Percentiles rank a stretch among this genome's conserved stretches.
These are phyloP conservation scores for Galeopterus variegatus DNA, from an alignment of 2,113 vertebrate species.

Conservation along the genomic window DNA sequence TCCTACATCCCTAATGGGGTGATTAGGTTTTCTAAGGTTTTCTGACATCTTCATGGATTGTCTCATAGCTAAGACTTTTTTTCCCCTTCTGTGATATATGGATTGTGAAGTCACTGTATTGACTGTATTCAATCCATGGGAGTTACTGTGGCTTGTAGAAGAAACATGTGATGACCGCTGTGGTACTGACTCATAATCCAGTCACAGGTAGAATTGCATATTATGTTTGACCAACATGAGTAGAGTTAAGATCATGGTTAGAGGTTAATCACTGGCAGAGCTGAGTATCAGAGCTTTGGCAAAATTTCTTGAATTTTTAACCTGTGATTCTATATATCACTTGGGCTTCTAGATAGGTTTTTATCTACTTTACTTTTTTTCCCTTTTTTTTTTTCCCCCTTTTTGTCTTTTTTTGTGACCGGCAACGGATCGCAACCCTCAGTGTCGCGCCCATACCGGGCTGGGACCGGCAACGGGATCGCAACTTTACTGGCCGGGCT, in stretches of 20 bases:
- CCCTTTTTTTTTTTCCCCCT: too few species aligned
- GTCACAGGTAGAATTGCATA: neutral
- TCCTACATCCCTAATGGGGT: slow-evolving; percentile 6
- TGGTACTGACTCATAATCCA: neutral
- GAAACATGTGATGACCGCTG: neutral
- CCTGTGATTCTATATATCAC: neutral
- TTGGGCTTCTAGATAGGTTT: slow-evolving; percentile 2
- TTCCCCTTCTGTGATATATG: neutral
- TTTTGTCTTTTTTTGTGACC: too few species aligned
- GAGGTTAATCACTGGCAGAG: neutral
- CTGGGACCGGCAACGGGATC: too few species aligned
- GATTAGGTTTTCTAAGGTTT: slow-evolving; percentile 51
- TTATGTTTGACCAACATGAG: neutral
- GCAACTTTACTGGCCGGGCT: too few species aligned
- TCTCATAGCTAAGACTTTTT: slow-evolving; percentile 14
- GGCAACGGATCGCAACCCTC: too few species aligned
- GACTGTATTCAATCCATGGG: neutral
- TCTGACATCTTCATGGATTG: slow-evolving; percentile 63
- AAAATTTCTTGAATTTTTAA: slow-evolving; percentile 60
- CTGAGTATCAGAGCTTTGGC: neutral
- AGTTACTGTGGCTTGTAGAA: neutral
- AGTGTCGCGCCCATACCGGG: too few species aligned
- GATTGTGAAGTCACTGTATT: slow-evolving; percentile 27
- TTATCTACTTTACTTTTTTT: slow-evolving; percentile 8
- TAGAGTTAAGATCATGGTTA: slow-evolving; percentile 5